Evolutionary conservation across 2,888 invertebrate species (phyloP).

Genomic region (Muscina levida): DNA sequence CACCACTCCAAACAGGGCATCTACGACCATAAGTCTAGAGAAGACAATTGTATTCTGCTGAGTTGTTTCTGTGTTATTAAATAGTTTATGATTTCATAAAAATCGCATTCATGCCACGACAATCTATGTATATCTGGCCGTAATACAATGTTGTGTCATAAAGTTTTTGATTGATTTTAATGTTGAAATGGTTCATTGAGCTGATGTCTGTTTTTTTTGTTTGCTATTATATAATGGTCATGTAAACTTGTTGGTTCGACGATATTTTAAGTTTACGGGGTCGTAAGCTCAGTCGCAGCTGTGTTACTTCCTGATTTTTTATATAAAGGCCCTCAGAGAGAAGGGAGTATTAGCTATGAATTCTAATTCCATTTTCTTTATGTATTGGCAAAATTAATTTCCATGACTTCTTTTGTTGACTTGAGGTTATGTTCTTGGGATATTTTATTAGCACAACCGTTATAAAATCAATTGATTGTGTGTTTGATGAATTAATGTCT

Average conservation of each 20-base stretch:
- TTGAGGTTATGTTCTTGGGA: conserved; percentile 44
- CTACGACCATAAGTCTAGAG: conserved; percentile 54
- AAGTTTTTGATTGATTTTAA: conserved; percentile 78
- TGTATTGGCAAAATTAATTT: conserved; percentile 52
- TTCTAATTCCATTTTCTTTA: conserved; percentile 5
- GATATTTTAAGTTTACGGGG: background rate
- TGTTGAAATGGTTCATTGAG: conserved; percentile 77
- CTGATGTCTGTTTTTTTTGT: too few relatives aligned
- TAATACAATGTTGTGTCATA: conserved; percentile 75
- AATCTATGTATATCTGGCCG: conserved; percentile 14
- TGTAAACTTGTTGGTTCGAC: conserved; percentile 70
- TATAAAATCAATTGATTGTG: conserved; percentile 63
- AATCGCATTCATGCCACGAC: conserved; percentile 54
- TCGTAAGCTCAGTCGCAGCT: conserved; percentile 38
- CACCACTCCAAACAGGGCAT: background rate
- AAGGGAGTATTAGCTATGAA: conserved; percentile 22
- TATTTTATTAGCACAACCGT: conserved; percentile 60
- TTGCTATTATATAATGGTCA: too few relatives aligned
- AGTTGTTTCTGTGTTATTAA: conserved; percentile 60
- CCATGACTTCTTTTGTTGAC: conserved; percentile 16
- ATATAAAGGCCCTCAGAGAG: conserved; percentile 33
- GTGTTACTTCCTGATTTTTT: conserved; percentile 30
- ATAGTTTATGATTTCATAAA: conserved; percentile 72
- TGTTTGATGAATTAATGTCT: conserved; percentile 30
- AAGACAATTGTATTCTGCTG: conserved; percentile 2